Evolutionary conservation across 2,797 vertebrate species (phyloP), one percentile per base, ranked within the genome.

Genomic region (Etheostoma nigrum): DNA sequence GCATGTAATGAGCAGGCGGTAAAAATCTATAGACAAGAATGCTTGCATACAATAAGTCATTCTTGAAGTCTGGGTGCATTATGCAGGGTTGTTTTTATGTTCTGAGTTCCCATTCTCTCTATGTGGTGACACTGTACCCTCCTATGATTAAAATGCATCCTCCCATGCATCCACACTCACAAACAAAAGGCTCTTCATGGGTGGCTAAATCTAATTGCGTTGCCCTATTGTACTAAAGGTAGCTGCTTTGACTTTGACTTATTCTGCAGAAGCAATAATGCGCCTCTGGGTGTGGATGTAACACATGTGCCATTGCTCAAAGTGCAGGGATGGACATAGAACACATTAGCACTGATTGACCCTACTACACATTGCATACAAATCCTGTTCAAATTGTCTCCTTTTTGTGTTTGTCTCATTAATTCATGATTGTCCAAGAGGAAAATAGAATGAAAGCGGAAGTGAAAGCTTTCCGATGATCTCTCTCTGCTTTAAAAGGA

Each of bases 131-230:
- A 75, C 73, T 33, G 59, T 52, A 81, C 66, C 47, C 51, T 70
- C 25, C 44, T 18, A 75, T 87, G 83, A 90, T 90, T 93, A 87
- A 92, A 92, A 87, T 86, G 79, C 89, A 87, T 83, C 82, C 79
- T 87, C 82, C 76, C 75, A 74, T 82, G 85, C 79, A 82, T 84
- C 74, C 79, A 27, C 72, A 65, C 79, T 76, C 66, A 60, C 85
- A 87, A 90, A 89, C 89, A 93, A 91, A 90, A 85, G 71, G 83
- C 81, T 88, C 89, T 91, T 92, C 90, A 92, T 87, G 89, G 91
- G 66, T 92, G 89, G 84, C 87, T 91, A 87, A 86, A 90, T 92
- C 88, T 92, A 91, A 94, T 92, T 90, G 89, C 52, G 71, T 82
- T 69, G 78, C 75, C 83, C 86, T 91, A 83, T 74, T 86, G 79